Evolutionary conservation across 2,888 invertebrate genomes (phyloP), one percentile per base, ranked within the genome.

Genomic region (Microdon myrmicae): DNA sequence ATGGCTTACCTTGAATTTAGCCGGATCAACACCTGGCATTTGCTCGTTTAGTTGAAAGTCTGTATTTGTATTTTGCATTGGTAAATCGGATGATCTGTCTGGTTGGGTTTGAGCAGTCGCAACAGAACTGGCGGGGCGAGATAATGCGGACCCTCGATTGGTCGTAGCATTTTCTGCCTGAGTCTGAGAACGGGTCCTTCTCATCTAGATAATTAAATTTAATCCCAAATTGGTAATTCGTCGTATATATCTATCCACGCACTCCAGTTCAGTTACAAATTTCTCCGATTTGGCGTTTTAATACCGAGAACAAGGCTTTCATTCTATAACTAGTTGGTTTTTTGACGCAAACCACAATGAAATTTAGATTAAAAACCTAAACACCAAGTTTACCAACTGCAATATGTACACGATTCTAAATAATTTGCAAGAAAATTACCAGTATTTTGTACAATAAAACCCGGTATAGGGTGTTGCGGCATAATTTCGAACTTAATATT

Each of bases 161-260:
- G 68, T 68, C 37, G 70, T 48, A 51, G 74, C 77, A 72, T 75
- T 77, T 72, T 78, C 78, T 68, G 78, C 77, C 68, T 77, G 78
- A 45, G 79, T 79, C 70, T 79, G 79, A 37, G 79, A 79, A 53
- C 79, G 75, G 68, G 79, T 79, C 68, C 78, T 79, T 71, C 79
- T 75, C 79, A 79, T 79, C 59, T 58, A 56, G 41, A 22, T 6
- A 28, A n/a, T n/a, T n/a, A 25, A 45, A 45, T 41, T 38, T 8
- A 4, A 41, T 51, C 28, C 28, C 51, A 51, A n/a, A 47, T 47
- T 41, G 51, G 47, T 58, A 32, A 25, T 35, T 31, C 58, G n/a
- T n/a, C n/a, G n/a, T n/a, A n/a, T n/a, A n/a, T n/a, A n/a, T n/a
- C n/a, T n/a, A n/a, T n/a, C n/a, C n/a, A n/a, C n/a, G n/a, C n/a